phyloP scores from a whole-genome alignment of 1,140 invertebrate species.

The Globodera ellingtonae region DNA sequence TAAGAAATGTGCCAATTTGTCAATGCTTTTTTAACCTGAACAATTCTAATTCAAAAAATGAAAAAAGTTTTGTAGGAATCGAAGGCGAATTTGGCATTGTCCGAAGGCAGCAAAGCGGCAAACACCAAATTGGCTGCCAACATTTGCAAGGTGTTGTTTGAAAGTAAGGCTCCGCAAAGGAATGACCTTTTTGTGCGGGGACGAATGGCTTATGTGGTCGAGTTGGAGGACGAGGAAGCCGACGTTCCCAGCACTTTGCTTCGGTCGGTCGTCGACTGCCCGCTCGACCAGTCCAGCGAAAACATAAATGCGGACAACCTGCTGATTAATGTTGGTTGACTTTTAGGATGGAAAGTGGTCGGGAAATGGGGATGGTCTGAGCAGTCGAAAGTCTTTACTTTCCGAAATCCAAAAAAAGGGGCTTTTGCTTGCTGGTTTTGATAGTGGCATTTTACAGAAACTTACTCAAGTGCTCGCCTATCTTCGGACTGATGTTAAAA shows the following conservation, averaged over 20 bases:
- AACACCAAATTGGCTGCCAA: constrained; percentile 65
- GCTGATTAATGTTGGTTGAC: constrained; percentile 56
- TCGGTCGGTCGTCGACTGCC: constrained; percentile 90
- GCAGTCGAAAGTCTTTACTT: too few species aligned
- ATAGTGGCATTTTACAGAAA: constrained; percentile 77
- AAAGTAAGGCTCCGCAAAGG: constrained; percentile 70
- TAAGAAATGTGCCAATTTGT: constrained; percentile 68
- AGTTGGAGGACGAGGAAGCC: constrained; percentile 83
- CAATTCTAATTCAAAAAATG: background rate
- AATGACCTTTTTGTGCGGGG: constrained; percentile 91
- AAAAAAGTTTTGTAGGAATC: constrained; percentile 48
- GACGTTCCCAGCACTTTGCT: constrained; percentile 95
- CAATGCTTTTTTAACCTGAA: background rate
- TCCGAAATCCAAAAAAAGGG: too few species aligned
- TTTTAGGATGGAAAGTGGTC: background rate
- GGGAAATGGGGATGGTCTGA: too few species aligned
- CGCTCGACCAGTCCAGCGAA: constrained; percentile 70
- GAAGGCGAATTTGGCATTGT: constrained; percentile 66
- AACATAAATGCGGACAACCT: constrained; percentile 60
- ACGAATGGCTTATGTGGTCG: constrained; percentile 96
- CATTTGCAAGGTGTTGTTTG: constrained; percentile 69
- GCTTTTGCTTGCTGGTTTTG: background rate
- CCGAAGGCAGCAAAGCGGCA: constrained; percentile 70
- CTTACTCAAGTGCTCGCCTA: constrained; percentile 94
- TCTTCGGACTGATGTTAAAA: constrained; percentile 71